Evolutionary conservation across 2,113 vertebrate genomes (phyloP).

Genomic region (Guaruba guarouba): DNA sequence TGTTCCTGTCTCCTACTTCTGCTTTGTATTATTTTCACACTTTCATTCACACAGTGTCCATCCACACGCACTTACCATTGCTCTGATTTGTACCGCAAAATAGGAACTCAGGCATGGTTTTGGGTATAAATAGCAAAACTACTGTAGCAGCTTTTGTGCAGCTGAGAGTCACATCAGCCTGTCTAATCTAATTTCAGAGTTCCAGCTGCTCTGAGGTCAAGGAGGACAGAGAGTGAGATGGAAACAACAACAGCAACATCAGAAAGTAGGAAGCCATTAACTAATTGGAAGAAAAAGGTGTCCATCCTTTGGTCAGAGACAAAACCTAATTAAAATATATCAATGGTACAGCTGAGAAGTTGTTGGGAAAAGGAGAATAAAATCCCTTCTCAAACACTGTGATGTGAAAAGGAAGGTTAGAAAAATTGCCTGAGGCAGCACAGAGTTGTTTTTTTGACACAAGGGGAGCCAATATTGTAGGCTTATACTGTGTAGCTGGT

Average conservation of each 20-base stretch:
- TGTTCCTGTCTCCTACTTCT: not conserved
- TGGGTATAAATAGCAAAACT: not conserved
- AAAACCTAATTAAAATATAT: constrained; percentile 23
- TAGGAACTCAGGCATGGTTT: not conserved
- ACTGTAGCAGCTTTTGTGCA: not conserved
- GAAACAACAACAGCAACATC: constrained; percentile 8
- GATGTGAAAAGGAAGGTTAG: not conserved
- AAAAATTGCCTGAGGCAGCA: not conserved
- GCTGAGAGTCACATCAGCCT: not conserved
- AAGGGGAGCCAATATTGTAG: not conserved
- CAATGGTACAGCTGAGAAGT: not conserved
- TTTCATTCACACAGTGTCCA: not conserved
- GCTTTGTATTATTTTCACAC: not conserved
- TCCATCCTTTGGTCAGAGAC: not conserved
- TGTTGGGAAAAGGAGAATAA: not conserved
- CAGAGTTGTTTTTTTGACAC: not conserved
- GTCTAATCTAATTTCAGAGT: constrained; percentile 51
- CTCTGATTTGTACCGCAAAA: not conserved
- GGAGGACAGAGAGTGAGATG: not conserved
- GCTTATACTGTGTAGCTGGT: not conserved
- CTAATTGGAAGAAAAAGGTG: constrained; percentile 49
- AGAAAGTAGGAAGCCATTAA: constrained; percentile 55
- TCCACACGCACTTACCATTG: not conserved
- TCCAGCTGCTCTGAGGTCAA: constrained; percentile 44
- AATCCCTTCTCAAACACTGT: not conserved